Base-by-base conservation (phyloP, 2,113 vertebrate genomes). In the Myotis davidii region DNA sequence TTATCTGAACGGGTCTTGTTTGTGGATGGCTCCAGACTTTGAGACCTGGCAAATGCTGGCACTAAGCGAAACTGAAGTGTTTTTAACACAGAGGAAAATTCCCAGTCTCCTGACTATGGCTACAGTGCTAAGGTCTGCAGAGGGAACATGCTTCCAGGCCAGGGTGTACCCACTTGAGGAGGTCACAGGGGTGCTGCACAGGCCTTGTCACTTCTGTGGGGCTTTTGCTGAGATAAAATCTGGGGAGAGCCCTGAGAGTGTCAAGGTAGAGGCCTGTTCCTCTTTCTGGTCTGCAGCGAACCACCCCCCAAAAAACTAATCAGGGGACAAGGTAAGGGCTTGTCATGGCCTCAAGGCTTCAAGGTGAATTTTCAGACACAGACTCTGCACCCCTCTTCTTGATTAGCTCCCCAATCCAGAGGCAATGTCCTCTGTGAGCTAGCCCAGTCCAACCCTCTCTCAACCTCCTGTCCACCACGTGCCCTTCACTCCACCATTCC, bases 51-150 rank as follows among this genome's bases (percentile, higher is more conserved):
- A 64, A 72, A 18, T 56, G 90, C 88, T 85, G 87, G 90, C 54
- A 88, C 97, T 67, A 98, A 65, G 97, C 9, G 12, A 97, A 96
- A 85, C 76, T 97, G 72, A 96, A 97, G 97, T 97, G 97, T 97
- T 97, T 97, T 97, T 37, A 93, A 59, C 92, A 70, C 77, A 73
- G 93, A 91, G 97, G 84, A 96, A 97, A 96, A 96, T 92, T 93
- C 93, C 76, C 13, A 93, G 91, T 85, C 74, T 92, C 61, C 81
- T 78, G 81, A 78, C 92, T 70, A 78, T 52, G 1, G 6, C 32
- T 37, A 4, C 3, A 52, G 69, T 48, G 29, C 92, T 65, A 32
- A 56, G 67, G 37, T 90, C 85, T 88, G 84, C 79, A 45, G 67
- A 91, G 82, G 37, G 59, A 77, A 96, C 88, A 85, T 76, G 83